Evolutionary conservation across 2,888 invertebrate species (phyloP).

Genomic region (Podabrus alpinus): DNA sequence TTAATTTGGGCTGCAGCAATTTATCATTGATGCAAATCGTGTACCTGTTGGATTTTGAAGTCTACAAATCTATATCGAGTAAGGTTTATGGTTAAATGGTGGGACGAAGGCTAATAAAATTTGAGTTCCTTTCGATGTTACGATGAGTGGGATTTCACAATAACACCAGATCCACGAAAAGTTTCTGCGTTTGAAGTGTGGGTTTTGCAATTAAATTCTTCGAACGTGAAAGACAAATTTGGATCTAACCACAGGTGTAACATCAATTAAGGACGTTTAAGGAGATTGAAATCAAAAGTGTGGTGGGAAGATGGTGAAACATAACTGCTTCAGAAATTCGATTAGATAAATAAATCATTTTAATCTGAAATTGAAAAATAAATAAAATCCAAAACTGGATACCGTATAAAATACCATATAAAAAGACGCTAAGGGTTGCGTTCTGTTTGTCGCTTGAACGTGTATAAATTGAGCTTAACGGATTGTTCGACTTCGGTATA

Average conservation of each 20-base stretch:
- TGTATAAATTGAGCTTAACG: too few relatives aligned
- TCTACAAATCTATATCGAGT: neutral
- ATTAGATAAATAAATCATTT: neutral
- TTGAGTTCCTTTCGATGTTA: neutral
- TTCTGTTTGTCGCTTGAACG: too few relatives aligned
- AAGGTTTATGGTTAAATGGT: neutral
- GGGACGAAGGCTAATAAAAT: neutral
- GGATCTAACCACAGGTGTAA: neutral
- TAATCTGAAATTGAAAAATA: neutral
- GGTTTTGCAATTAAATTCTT: conserved; percentile 8
- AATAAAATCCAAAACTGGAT: too few relatives aligned
- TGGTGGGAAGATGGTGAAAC: neutral
- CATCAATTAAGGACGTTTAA: neutral
- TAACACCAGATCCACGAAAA: neutral
- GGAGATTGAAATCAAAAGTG: neutral
- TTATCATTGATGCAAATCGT: neutral
- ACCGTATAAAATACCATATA: too few relatives aligned
- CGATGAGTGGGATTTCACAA: neutral
- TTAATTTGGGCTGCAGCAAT: neutral
- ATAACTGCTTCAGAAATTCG: neutral
- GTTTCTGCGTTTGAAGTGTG: neutral
- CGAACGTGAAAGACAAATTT: conserved; percentile 11
- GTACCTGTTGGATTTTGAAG: neutral
- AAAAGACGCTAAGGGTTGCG: too few relatives aligned
- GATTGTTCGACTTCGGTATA: too few relatives aligned